Percentiles rank a stretch among this genome's conserved stretches.
Conservation (phyloP, 2,113 vertebrate species). For the Mobula hypostoma region DNA sequence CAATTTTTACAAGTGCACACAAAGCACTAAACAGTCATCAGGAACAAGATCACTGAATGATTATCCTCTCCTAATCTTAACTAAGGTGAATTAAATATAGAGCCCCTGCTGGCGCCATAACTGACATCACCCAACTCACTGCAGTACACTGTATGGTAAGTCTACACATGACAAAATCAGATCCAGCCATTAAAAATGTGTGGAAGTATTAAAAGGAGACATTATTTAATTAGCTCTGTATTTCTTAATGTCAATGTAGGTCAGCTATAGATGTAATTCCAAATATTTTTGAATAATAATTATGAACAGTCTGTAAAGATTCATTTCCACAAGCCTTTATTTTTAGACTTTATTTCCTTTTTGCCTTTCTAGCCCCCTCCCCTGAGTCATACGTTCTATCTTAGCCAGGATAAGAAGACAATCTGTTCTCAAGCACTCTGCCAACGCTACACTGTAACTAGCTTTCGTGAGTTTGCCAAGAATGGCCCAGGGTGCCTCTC, state of each 20-base stretch:
- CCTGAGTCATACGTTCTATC: conserved; percentile 19
- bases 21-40: background rate
- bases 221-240: background rate
- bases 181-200: background rate
- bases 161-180: background rate
- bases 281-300: background rate
- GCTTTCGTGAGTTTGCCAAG: background rate
- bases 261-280: background rate
- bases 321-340: background rate
- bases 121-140: background rate
- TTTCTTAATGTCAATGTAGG: background rate
- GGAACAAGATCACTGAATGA: background rate
- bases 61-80: background rate
- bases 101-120: background rate
- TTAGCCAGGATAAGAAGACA: conserved; percentile 24
- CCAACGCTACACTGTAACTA: conserved; percentile 32
- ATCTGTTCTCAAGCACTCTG: conserved; percentile 34
- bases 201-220: background rate
- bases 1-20: background rate
- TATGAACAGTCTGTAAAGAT: background rate
- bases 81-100: background rate
- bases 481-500: conserved; percentile 1
- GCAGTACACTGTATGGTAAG: background rate
- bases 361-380: background rate
- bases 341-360: conserved; percentile 11